Conservation (phyloP, 2,797 vertebrate genomes). For the Aphelocoma californica region DNA sequence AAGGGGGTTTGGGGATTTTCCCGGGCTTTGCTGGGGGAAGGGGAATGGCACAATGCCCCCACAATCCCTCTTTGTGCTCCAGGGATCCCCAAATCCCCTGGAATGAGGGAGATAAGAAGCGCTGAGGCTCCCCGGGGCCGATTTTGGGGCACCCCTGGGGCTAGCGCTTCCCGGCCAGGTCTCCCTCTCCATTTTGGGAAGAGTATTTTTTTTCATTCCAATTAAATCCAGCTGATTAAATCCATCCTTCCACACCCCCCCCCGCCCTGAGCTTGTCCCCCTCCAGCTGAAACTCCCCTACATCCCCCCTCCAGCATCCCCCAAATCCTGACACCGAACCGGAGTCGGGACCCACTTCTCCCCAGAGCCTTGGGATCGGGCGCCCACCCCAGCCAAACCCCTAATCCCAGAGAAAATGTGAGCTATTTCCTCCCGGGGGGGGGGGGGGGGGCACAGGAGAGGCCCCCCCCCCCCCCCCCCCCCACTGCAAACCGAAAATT, state of each 20-base stretch:
- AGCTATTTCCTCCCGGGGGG: neutral
- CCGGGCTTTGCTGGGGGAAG: neutral
- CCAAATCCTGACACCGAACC: rapidly evolving
- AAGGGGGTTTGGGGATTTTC: neutral
- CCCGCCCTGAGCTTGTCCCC: neutral
- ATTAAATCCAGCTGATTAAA: conserved; percentile 5
- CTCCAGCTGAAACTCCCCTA: neutral
- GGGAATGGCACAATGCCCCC: rapidly evolving
- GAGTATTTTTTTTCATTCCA: neutral
- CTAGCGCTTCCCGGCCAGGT: neutral
- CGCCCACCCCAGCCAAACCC: neutral
- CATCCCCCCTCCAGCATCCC: neutral
- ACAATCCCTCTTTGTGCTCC: neutral
- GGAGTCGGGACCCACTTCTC: neutral
- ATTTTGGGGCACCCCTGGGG: neutral
- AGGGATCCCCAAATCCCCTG: neutral
- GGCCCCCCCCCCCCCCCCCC: neutral
- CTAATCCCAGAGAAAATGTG: neutral
- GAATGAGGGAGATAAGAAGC: neutral
- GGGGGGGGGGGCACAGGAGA: neutral
- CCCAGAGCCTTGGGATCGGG: rapidly evolving
- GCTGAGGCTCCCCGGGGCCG: rapidly evolving
- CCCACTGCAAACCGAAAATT: neutral
- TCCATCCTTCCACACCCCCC: neutral
- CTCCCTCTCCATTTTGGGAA: conserved; percentile 20